Percentiles rank a stretch among this genome's conserved stretches.
phyloP scores from a whole-genome alignment of 2,113 vertebrate genomes.

The Cyphomyrus plagiostoma region DNA sequence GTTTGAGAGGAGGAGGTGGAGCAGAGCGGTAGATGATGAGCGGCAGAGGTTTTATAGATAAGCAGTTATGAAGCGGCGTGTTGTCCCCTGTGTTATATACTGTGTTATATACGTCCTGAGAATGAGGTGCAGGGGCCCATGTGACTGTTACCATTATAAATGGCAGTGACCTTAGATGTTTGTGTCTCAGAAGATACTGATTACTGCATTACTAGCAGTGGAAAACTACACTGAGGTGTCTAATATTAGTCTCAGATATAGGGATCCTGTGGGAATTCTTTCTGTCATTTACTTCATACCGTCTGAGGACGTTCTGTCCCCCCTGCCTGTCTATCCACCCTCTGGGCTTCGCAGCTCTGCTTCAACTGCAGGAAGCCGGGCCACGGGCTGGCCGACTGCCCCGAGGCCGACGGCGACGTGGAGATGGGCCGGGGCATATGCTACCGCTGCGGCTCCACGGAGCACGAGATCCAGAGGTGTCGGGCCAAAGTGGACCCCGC shows the following conservation, averaged over 20 bases:
- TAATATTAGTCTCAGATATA: neutral
- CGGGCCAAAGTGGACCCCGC: constrained; percentile 82
- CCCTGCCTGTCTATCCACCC: neutral
- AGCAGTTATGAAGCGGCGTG: neutral
- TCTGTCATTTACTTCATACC: neutral
- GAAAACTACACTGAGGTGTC: neutral
- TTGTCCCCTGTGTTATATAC: neutral
- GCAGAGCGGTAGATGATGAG: neutral
- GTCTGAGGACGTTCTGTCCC: neutral
- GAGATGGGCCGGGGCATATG: constrained; percentile 89
- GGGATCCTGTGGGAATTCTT: neutral
- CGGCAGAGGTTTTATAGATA: neutral
- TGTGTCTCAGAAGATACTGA: neutral
- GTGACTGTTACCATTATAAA: neutral
- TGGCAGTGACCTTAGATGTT: neutral
- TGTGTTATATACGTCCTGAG: neutral
- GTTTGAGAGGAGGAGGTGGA: constrained; percentile 30
- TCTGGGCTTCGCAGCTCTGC: constrained; percentile 66
- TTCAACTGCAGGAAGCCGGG: constrained; percentile 91
- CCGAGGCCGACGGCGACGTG: constrained; percentile 72
- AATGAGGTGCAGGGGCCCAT: neutral
- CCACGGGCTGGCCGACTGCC: constrained; percentile 86
- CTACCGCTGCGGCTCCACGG: constrained; percentile 90
- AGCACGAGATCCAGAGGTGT: constrained; percentile 84
- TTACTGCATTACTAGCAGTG: neutral